Evolutionary conservation across 2,797 vertebrate genomes (phyloP).

Genomic region (Lemur catta): DNA sequence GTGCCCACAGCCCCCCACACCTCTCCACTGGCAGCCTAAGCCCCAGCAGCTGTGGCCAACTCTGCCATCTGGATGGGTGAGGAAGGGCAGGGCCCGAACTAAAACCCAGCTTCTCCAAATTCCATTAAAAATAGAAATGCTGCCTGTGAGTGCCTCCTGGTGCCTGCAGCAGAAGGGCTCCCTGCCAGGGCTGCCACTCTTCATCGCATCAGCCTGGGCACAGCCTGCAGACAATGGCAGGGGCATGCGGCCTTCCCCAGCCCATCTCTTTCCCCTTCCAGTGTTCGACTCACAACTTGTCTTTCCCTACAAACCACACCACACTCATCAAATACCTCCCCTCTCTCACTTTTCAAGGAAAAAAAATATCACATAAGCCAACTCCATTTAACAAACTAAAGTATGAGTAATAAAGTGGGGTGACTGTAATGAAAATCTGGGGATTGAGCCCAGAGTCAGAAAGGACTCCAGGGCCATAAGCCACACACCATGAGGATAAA

Average conservation of each 20-base stretch:
- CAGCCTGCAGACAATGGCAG: not conserved
- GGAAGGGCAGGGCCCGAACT: conserved; percentile 49
- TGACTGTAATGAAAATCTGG: not conserved
- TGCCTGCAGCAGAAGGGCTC: conserved; percentile 76
- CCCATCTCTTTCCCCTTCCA: not conserved
- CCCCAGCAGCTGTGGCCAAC: conserved; percentile 42
- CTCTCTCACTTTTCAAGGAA: not conserved
- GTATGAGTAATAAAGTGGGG: not conserved
- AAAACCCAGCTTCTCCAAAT: conserved; percentile 21
- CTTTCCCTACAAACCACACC: not conserved
- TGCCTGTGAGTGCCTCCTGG: not conserved
- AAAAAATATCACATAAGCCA: not conserved
- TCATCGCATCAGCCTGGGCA: conserved; percentile 66
- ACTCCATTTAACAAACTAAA: conserved; percentile 26
- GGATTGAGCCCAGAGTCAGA: not conserved
- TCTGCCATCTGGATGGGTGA: not conserved
- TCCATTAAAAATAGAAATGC: conserved; percentile 49
- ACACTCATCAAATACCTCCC: not conserved
- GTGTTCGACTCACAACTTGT: not conserved
- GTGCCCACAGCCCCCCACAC: not conserved
- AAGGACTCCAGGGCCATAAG: not conserved
- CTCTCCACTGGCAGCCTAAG: conserved; percentile 29
- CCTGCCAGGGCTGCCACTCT: conserved; percentile 77
- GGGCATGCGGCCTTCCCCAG: not conserved
- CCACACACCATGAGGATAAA: not conserved